Evolutionary conservation across 2,113 vertebrate genomes (phyloP), one percentile per base, ranked within the genome.

Genomic region (Hippocampus mohnikei): DNA sequence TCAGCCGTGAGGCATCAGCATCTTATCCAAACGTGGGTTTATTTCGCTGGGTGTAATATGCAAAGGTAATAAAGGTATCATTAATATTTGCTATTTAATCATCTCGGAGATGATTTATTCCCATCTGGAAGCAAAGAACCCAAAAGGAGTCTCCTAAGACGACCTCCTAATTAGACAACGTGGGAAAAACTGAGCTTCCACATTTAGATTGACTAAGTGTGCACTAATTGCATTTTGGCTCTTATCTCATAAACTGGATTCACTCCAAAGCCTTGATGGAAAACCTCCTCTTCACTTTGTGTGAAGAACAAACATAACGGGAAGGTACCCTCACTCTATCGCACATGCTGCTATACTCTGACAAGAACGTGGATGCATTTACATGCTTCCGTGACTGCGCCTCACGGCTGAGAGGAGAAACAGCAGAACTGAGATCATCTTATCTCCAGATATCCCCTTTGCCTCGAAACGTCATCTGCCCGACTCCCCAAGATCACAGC

Each of bases 221-320:
- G 62, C 75, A 75, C 80, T 88, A 87, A 91, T 88, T 88, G 82
- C 75, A 82, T 86, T 89, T 76, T 58, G 62, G 63, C 41, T 73
- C 75, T 84, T 88, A 87, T 87, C 86, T 88, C 73, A 70, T 64
- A 78, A 83, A 88, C 85, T 83, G 83, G 80, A 82, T 82, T 80
- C 82, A 68, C 53, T 81, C 78, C 77, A 79, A 74, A 58, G 81
- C 74, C 50, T 15, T 58, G 50, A 67, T 78, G 60, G 67, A 78
- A 86, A 84, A 74, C 66, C 67, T 70, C n/a, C 6, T 84, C 73
- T 77, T 84, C 72, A 23, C 21, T 25, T 7, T 25, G 29, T 68
- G 70, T 66, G 59, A 64, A 60, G 69, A 76, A 67, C n/a, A 20
- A 74, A 71, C 61, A 73, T 67, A 20, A 60, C 15, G 64, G 63